These are phyloP conservation scores for Oreotragus oreotragus DNA, from an alignment of 2,113 vertebrate genomes.

Conservation along the genomic window DNA sequence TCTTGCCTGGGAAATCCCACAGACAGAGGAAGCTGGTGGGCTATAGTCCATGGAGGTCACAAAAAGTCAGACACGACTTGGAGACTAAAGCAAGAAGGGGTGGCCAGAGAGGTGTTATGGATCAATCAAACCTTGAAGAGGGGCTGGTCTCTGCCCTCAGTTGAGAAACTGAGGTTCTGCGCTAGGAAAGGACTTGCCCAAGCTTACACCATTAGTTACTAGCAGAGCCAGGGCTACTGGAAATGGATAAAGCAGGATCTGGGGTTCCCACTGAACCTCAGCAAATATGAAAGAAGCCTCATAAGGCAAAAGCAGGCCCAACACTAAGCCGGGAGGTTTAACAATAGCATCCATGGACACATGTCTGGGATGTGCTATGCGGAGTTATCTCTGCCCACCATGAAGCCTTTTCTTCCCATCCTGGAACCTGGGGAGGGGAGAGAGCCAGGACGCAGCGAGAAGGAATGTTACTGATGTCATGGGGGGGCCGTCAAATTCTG, in stretches of 20 bases:
- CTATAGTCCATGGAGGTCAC: neutral
- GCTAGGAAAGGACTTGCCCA: neutral
- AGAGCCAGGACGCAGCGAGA: constrained; percentile 39
- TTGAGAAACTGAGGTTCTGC: neutral
- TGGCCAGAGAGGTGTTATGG: neutral
- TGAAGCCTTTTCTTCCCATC: neutral
- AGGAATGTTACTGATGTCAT: constrained; percentile 71
- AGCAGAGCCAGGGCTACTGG: neutral
- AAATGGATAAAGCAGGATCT: neutral
- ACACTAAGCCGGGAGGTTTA: neutral
- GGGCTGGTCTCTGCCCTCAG: neutral
- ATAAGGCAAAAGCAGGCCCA: neutral
- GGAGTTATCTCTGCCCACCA: neutral
- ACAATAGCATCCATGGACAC: neutral
- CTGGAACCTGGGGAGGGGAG: rapidly evolving
- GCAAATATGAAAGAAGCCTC: neutral
- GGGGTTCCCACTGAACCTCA: neutral
- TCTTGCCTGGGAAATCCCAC: neutral
- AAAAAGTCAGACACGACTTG: neutral
- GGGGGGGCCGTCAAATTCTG: constrained; percentile 52
- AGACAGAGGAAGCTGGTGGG: neutral
- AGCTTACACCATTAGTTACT: neutral
- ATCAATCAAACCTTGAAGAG: neutral
- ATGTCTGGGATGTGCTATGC: neutral
- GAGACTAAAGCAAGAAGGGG: neutral